Evolutionary conservation across 2,888 invertebrate species (phyloP), one percentile per base, ranked within the genome.

Genomic region (Apoda limacodes): DNA sequence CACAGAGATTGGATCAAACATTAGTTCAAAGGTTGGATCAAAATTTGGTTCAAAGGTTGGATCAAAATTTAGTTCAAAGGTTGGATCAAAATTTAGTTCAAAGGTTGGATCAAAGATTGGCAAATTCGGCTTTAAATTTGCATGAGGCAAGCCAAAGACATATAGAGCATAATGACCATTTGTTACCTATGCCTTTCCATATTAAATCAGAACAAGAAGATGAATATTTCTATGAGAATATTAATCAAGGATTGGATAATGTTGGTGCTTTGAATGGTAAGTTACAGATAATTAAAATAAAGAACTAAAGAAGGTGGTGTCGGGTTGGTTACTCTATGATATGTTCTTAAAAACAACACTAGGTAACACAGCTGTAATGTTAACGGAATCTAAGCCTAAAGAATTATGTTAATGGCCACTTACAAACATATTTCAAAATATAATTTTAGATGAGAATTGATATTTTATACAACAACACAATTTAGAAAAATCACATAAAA

Each of bases 151-250:
- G 22, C 5, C 52, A 47, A 6, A 30, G 60, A 2, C 45, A 54
- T 6, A 34, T 63, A 25, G 60, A 60, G 4, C 58, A 60, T 13
- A 50, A 39, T 13, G 64, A 69, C 2, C 55, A 64, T 37, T 39
- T 64, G 22, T 23, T 67, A 17, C 65, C 70, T 2, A 61, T 72
- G 57, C 68, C 68, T 0, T 75, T 75, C 32, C 68, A 75, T 40
- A 78, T 80, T 14, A 80, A 80, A 19, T 49, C 74, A 0, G 80
- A 80, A 19, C 72, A 69, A 15, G 75, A 78, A 2, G 78, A 78
- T 3, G 76, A 78, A 28, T 75, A 74, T 39, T 78, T 74, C 30
- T 78, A 78, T 40, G 74, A 75, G 2, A 66, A 56, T 37, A 60
- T 68, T 0, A 61, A 56, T 30, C 68, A 60, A 20, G 55, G 49